Base-by-base conservation (phyloP, 2,888 invertebrate genomes). In the Eilema caniola region DNA sequence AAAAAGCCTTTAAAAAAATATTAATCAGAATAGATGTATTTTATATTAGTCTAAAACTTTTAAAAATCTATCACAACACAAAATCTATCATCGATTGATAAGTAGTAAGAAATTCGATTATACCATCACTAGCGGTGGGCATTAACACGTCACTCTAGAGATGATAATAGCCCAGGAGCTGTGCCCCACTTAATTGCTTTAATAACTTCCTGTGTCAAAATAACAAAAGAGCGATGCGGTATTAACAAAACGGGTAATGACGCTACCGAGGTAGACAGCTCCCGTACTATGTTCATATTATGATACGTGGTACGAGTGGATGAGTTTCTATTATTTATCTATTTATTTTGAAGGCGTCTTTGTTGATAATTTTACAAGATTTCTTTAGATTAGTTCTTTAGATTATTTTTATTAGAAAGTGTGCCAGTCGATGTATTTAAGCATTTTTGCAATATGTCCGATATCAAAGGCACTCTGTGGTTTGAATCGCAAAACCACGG, bases 201-300 rank as follows among this genome's bases (percentile, higher is more conserved):
- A 95, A 95, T 95, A 95, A 94, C 95, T 95, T 95, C 95, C 95
- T 95, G 95, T 94, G 95, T 95, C 95, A 95, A 95, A 95, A 95
- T 95, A 95, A 95, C 95, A 95, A 95, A 94, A 93, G 95, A 94
- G 91, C 91, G 82, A 86, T 86, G 90, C 89, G 88, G 89, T 92
- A 92, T 91, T 92, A 92, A 92, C 93, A 89, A 90, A 92, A 93
- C 90, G 89, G 86, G 86, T 92, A 91, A 92, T 90, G 89, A 88
- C 85, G 87, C 75, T 85, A 82, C 84, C 85, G 84, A 83, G 85
- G 86, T 84, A 83, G 84, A 82, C 82, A 77, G 84, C 90, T 90
- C 87, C 85, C 85, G 88, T 77, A 83, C 87, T 88, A 86, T 88
- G 88, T 88, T 86, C 86, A 81, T 73, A 88, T 79, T 87, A 75